A percentile compares a stretch with the other conserved stretches of the same genome.
Conservation (phyloP, 1,140 invertebrate species). For the Ostrea edulis region DNA sequence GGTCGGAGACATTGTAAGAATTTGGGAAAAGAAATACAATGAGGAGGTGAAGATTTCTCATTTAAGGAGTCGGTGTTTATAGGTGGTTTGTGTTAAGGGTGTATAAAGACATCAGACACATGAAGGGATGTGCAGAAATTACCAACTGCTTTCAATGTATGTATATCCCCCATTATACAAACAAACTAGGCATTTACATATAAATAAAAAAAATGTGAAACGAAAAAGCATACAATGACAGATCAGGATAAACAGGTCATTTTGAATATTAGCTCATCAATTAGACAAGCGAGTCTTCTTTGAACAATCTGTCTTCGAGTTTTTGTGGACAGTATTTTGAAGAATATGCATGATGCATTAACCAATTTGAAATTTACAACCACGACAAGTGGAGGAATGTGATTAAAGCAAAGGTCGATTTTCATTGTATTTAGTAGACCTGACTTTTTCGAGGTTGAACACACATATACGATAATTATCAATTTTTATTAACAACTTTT, state of each 20-base stretch:
- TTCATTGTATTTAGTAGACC: background rate
- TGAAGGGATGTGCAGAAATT: too few species aligned
- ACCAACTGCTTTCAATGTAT: too few species aligned
- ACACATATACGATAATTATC: background rate
- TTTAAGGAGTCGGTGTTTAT: too few species aligned
- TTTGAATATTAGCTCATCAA: background rate
- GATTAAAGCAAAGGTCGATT: background rate
- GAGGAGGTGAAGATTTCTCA: too few species aligned
- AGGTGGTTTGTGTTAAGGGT: too few species aligned
- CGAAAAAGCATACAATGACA: background rate
- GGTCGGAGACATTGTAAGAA: too few species aligned
- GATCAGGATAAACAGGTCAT: background rate
- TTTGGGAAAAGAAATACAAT: too few species aligned
- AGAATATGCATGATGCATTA: background rate
- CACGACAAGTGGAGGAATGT: background rate
- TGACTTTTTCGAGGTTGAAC: background rate
- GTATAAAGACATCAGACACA: too few species aligned
- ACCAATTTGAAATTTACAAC: background rate
- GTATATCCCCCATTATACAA: too few species aligned
- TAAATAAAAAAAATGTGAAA: too few species aligned
- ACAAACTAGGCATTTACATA: too few species aligned
- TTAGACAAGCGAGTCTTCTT: background rate
- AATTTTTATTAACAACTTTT: background rate
- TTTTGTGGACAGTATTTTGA: background rate
- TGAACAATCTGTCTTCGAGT: slow-evolving; percentile 1